These are phyloP conservation scores for Scaptodrosophila latifasciaeformis DNA, from an alignment of 2,888 invertebrate species.

Conservation along the genomic window DNA sequence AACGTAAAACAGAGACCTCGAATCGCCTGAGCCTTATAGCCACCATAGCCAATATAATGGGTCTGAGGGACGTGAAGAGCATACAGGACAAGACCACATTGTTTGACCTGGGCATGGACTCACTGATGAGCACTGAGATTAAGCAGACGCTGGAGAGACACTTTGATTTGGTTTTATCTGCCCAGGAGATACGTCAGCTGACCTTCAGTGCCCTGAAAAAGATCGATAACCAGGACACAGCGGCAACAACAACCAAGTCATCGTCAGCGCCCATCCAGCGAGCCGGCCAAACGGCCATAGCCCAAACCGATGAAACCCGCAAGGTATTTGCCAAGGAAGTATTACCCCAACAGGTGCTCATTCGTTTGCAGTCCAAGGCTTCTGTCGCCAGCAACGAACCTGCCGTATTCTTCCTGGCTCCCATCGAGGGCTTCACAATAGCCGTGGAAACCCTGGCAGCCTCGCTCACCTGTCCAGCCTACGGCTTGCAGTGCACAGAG, in stretches of 20 bases:
- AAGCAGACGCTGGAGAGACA: conserved; percentile 95
- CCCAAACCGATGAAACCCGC: conserved; percentile 76
- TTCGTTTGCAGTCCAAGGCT: conserved; percentile 79
- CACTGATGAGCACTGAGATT: conserved; percentile 99
- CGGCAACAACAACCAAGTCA: conserved; percentile 5
- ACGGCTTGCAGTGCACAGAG: conserved; percentile 90
- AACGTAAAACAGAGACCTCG: conserved; percentile 79
- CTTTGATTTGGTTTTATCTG: conserved; percentile 91
- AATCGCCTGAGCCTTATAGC: conserved; percentile 82
- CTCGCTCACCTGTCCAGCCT: conserved; percentile 84
- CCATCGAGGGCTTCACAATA: conserved; percentile 91
- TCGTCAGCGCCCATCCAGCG: conserved; percentile 4
- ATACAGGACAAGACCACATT: conserved; percentile 86
- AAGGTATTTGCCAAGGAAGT: conserved; percentile 80
- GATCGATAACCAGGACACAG: conserved; percentile 64
- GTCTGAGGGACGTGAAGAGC: conserved; percentile 89
- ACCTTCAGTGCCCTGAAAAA: conserved; percentile 85
- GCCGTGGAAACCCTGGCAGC: conserved; percentile 83
- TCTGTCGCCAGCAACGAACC: conserved; percentile 65
- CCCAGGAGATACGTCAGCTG: conserved; percentile 91
- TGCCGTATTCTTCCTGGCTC: conserved; percentile 84
- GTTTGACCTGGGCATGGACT: conserved; percentile 98
- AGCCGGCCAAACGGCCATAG: conserved; percentile 54
- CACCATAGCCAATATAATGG: conserved; percentile 91
- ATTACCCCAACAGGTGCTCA: conserved; percentile 84